Conservation (phyloP, 2,113 vertebrate genomes). For the Illadopsis cleaveri region DNA sequence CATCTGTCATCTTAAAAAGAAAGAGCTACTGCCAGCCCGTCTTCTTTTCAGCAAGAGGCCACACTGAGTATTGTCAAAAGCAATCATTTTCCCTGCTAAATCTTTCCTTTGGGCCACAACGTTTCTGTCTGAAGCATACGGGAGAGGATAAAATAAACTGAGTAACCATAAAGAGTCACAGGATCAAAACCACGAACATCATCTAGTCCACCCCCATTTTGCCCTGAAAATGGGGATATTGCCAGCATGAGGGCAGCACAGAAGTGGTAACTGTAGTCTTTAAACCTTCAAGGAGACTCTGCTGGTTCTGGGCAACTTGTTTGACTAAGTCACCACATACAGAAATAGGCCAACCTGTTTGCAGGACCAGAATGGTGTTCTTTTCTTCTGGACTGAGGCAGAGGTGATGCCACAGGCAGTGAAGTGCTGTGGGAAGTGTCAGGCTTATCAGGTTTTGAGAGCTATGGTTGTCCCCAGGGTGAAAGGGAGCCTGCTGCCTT, state of each 20-base stretch:
- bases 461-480: background rate
- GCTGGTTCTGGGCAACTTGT: background rate
- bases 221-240: background rate
- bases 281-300: background rate
- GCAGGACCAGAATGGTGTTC: background rate
- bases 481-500: background rate
- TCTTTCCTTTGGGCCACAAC: background rate
- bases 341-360: background rate
- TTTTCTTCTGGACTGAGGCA: background rate
- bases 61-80: background rate
- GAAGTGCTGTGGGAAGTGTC: rapidly evolving
- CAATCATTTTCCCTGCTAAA: conserved; percentile 2
- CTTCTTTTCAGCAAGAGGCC: background rate
- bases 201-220: background rate
- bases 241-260: background rate
- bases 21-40: background rate
- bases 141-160: background rate
- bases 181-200: background rate
- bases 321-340: background rate
- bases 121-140: background rate
- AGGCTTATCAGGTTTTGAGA: background rate
- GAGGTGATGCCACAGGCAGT: background rate
- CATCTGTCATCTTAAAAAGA: conserved; percentile 26
- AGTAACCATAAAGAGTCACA: background rate
- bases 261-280: background rate